phyloP scores from a whole-genome alignment of 2,797 vertebrate genomes.

The Mormyrops boulengeri region DNA sequence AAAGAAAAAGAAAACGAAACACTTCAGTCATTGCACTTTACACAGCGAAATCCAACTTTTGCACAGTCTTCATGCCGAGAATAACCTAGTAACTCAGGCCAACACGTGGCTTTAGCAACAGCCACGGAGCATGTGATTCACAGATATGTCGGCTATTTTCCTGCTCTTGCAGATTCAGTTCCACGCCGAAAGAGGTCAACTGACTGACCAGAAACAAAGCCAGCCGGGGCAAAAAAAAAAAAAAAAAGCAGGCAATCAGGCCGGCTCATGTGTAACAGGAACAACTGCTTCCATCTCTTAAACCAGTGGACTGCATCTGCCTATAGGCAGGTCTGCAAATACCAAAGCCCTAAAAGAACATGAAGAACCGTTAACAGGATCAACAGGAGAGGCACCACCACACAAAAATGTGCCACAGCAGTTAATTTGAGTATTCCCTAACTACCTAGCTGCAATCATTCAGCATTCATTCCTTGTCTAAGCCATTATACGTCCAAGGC shows the following conservation, averaged over 20 bases:
- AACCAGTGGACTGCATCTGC: not conserved
- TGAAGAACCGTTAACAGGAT: not conserved
- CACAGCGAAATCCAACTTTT: not conserved
- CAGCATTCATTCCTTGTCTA: not conserved
- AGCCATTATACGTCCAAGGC: not conserved
- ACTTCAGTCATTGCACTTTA: not conserved
- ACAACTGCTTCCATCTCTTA: not conserved
- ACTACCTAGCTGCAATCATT: not conserved
- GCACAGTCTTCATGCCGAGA: not conserved
- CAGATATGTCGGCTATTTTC: not conserved
- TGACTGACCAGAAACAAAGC: not conserved
- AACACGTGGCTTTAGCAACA: not conserved
- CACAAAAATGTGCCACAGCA: not conserved
- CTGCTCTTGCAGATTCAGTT: not conserved
- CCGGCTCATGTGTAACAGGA: not conserved
- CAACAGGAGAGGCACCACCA: not conserved
- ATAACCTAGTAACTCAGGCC: not conserved
- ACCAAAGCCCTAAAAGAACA: not conserved
- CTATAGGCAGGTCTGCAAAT: not conserved
- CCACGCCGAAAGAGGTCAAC: not conserved
- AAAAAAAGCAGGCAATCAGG: not conserved
- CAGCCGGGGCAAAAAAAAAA: not conserved
- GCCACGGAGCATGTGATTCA: conserved; percentile 1
- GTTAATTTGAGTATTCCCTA: not conserved
- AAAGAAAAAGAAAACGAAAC: not conserved